Evolutionary conservation across 2,797 vertebrate genomes (phyloP), one percentile per base, ranked within the genome.

Genomic region (Halcyon chelicuti): DNA sequence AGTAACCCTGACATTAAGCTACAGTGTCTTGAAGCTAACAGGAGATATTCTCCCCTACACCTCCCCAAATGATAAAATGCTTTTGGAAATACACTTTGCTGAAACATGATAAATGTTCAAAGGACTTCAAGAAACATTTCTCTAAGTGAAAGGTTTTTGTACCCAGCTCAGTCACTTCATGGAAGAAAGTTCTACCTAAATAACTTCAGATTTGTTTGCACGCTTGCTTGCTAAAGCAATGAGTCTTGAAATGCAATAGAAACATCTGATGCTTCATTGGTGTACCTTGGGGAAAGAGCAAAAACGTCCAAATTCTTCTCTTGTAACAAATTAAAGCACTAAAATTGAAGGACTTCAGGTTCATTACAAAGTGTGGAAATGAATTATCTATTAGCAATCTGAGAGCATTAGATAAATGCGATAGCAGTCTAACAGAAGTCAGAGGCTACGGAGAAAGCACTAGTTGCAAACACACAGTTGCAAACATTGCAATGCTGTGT

Each of bases 311-410:
- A 67, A 71, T 74, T 77, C 44, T 83, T 9, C 14, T 55, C 54
- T 80, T 81, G 33, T 40, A 67, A 83, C 3, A 70, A 77, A 40
- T 16, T 2, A 71, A 77, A 90, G 21, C 10, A n/a, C 14, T 49
- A 42, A 83, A 93, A 55, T 6, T 31, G 73, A 83, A 91, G 33
- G 44, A 55, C 39, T 68, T 16, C 6, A 26, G 7, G 6, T 80
- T 88, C 39, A 40, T 65, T 77, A 61, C 39, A 72, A 90, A 68
- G 47, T 22, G 14, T 35, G 58, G 35, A 93, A 94, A 86, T 75
- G 5, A 88, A 49, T 81, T 86, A 72, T 58, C 70, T 39, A 3
- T 44, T 10, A 58, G 17, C 11, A 93, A 58, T 67, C 39, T 60
- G 42, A 73, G 7, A 42, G 25, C 14, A 35, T 55, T 81, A 72